These are phyloP conservation scores for Apis dorsata DNA, from an alignment of 1,140 invertebrate species.

Conservation along the genomic window DNA sequence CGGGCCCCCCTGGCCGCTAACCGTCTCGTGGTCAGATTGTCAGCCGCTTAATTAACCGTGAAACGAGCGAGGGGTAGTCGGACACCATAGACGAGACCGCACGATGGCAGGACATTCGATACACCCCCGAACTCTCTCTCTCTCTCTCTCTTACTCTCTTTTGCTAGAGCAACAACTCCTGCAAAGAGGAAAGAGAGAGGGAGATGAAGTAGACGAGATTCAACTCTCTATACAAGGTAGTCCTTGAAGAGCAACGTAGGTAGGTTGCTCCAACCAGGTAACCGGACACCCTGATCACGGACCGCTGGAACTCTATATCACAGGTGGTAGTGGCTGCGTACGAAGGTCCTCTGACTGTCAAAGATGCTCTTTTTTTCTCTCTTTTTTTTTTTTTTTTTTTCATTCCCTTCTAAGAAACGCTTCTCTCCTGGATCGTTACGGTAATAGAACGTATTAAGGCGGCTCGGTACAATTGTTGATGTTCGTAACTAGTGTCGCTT, in stretches of 20 bases:
- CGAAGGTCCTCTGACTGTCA: conserved; percentile 62
- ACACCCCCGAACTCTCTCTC: conserved; percentile 74
- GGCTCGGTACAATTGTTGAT: not conserved
- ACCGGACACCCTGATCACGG: conserved; percentile 75
- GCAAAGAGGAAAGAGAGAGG: not conserved
- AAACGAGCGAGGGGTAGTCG: conserved; percentile 79
- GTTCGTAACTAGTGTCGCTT: not conserved
- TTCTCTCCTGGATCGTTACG: conserved; percentile 29
- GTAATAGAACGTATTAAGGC: conserved; percentile 3
- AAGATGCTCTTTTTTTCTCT: conserved; percentile 43
- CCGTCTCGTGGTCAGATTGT: conserved; percentile 79
- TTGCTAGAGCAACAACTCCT: conserved; percentile 23
- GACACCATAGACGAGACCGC: conserved; percentile 76
- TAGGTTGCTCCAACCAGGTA: conserved; percentile 71
- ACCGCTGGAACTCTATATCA: conserved; percentile 78
- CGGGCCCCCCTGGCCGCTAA: conserved; percentile 71
- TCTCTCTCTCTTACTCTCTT: conserved; percentile 38
- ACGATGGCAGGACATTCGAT: conserved; percentile 78
- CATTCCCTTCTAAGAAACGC: conserved; percentile 45
- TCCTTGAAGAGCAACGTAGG: conserved; percentile 72
- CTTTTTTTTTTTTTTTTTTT: not conserved
- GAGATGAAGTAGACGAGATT: not conserved
- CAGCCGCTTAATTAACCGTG: conserved; percentile 80
- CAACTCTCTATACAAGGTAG: conserved; percentile 67
- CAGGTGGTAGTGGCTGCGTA: conserved; percentile 72